These are phyloP conservation scores for Entelurus aequoreus DNA, from an alignment of 2,113 vertebrate species.

Conservation along the genomic window DNA sequence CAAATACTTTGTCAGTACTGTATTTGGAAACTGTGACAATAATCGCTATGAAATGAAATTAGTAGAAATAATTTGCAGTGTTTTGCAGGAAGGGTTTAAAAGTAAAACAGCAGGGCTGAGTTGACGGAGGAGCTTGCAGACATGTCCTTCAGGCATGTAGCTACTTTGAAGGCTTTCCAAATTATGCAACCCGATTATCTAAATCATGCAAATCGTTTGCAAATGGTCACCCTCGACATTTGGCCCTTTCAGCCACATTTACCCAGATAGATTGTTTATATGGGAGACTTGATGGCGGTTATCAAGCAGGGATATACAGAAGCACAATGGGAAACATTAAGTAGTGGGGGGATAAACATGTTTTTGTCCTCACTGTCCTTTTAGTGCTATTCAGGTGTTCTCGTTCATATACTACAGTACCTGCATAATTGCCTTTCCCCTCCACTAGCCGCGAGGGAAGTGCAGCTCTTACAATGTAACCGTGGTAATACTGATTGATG, in stretches of 20 bases:
- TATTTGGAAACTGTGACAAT: neutral
- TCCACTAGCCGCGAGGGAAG: conserved; percentile 60
- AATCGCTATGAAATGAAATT: neutral
- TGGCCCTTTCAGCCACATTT: conserved; percentile 14
- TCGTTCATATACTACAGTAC: conserved; percentile 38
- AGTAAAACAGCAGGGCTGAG: neutral
- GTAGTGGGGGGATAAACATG: conserved; percentile 29
- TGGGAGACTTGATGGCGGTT: conserved; percentile 30
- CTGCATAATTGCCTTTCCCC: conserved; percentile 74
- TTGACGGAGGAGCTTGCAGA: neutral
- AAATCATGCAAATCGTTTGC: conserved; percentile 15
- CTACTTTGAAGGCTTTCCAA: conserved; percentile 19
- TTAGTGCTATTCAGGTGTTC: conserved; percentile 39
- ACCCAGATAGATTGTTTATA: conserved; percentile 22
- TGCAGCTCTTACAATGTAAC: conserved; percentile 65
- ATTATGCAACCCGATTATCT: neutral
- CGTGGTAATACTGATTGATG: conserved; percentile 76
- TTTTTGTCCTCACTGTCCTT: conserved; percentile 22
- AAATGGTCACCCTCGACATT: conserved; percentile 28
- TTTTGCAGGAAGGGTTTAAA: neutral
- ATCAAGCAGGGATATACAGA: conserved; percentile 27
- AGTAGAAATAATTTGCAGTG: neutral
- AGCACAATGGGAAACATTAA: conserved; percentile 32
- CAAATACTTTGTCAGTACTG: neutral
- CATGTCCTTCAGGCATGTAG: conserved; percentile 6